phyloP scores from a whole-genome alignment of 2,888 invertebrate species.

The Synanthedon myopaeformis region DNA sequence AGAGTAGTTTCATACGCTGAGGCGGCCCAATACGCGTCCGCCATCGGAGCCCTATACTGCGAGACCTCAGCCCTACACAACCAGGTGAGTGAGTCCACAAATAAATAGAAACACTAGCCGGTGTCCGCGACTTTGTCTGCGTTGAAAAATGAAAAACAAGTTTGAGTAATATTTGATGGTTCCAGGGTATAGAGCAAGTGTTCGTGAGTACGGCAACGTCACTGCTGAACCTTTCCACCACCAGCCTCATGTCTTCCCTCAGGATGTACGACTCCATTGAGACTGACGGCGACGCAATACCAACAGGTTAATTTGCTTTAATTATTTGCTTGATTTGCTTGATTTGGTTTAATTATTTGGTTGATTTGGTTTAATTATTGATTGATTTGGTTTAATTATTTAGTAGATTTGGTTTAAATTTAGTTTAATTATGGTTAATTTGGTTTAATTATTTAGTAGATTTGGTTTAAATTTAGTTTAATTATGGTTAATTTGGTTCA shows the following conservation, averaged over 20 bases:
- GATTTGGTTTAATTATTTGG: too few relatives aligned
- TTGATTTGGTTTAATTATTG: too few relatives aligned
- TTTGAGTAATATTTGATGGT: background rate
- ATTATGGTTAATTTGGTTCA: too few relatives aligned
- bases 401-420: too few relatives aligned
- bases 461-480: too few relatives aligned
- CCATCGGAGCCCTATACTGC: conserved; percentile 85
- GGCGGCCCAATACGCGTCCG: conserved; percentile 80
- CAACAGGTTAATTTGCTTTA: conserved; percentile 31
- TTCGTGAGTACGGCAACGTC: conserved; percentile 76
- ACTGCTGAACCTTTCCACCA: conserved; percentile 67
- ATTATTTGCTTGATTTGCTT: too few relatives aligned
- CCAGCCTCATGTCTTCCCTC: conserved; percentile 61
- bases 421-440: too few relatives aligned
- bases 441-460: too few relatives aligned
- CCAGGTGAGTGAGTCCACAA: conserved; percentile 49
- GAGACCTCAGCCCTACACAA: conserved; percentile 87
- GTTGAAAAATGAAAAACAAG: too few relatives aligned
- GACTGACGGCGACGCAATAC: conserved; percentile 27
- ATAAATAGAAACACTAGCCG: too few relatives aligned
- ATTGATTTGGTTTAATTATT: too few relatives aligned
- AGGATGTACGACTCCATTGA: conserved; percentile 73
- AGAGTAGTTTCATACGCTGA: conserved; percentile 76
- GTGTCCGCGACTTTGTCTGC: too few relatives aligned
- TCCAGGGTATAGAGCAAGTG: conserved; percentile 78